A percentile compares a stretch with the other conserved stretches of the same genome.
Conservation (phyloP, 2,113 vertebrate species). For the cat (Felis catus) region F.catus_Fca126_mat1.0 CM031424.1:17953501-17954000, state of each 20-base stretch:
- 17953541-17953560: not conserved
- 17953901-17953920: not conserved
- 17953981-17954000: not conserved
- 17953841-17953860: not conserved
- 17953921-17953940: not conserved
- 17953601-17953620: not conserved
- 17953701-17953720: not conserved
- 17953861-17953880: not conserved
- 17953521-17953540: conserved; percentile 2
- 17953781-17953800: not conserved
- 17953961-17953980: not conserved
- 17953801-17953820: conserved; percentile 10
- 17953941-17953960: not conserved
- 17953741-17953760: not conserved
- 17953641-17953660: not conserved
- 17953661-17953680: not conserved
- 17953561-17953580: not conserved
- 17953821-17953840: conserved; percentile 9
- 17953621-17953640: not conserved
- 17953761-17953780: not conserved
- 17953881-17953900: not conserved
- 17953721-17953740: not conserved
- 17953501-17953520: conserved; percentile 21
- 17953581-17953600: not conserved
- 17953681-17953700: not conserved